Evolutionary conservation across 2,113 vertebrate genomes (phyloP), one percentile per base, ranked within the genome.

Genomic region (Carassius gibelio): DNA sequence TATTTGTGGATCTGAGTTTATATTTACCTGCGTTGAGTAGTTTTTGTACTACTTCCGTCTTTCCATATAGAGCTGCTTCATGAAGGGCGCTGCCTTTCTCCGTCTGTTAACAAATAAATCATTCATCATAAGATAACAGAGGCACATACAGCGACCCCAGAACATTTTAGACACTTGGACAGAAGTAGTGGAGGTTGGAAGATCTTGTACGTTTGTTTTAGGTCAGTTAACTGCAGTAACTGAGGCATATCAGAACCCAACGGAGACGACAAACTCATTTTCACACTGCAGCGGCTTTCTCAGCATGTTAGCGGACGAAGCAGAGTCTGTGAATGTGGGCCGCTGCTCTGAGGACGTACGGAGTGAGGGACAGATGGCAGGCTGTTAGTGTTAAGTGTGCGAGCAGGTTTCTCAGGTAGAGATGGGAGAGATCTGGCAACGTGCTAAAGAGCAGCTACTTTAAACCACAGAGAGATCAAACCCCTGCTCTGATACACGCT

Each of bases 61-160:
- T 99, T 89, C 98, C 98, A 93, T 96, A 99, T 89, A 99, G 95
- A 88, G 98, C 98, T 69, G 98, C 98, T 94, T 99, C 98, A 50
- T 99, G 97, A 91, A 99, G 97, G 91, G 98, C 98, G 85, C 97
- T 99, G 94, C 98, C 98, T 94, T 97, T 99, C 92, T 99, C 98
- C 80, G 98, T 99, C 98, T 99, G 94, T 59, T 57, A 55, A 82
- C 62, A 84, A 80, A 89, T 48, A 81, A 36, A 82, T 21, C 30
- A 38, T 38, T 71, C 3, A 71, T 8, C 55, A 59, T 21, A 8
- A 19, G 55, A 59, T 59, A 21, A 21, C 55, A 59, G 6, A 59
- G 55, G 19, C 2, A 1, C 55, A 59, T 23, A 26, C 61, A 26
- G 8, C 1, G 10, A 26, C 9, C 61, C n/a, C 69, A 15, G 3